These are phyloP conservation scores for Microtus ochrogaster DNA, from an alignment of 2,113 vertebrate genomes.

Conservation along the genomic window DNA sequence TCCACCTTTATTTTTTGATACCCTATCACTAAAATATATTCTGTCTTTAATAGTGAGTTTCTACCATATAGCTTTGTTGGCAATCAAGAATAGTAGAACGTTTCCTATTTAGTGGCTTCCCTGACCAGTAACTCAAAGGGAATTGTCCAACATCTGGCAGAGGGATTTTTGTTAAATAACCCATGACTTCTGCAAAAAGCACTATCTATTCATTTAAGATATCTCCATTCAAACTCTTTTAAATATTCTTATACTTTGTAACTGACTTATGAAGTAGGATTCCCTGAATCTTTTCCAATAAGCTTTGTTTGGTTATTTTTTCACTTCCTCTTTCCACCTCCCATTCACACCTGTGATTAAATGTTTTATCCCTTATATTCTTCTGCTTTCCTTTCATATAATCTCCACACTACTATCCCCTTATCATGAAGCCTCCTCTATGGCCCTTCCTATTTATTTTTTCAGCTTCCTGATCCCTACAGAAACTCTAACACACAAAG, in stretches of 20 bases:
- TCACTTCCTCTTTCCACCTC: accelerated
- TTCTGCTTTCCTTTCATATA: background rate
- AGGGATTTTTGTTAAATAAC: background rate
- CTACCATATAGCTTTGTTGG: background rate
- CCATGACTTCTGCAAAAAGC: background rate
- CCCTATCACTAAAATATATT: background rate
- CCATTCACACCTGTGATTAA: background rate
- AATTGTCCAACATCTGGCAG: background rate
- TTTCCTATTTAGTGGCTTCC: no score
- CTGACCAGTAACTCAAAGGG: background rate
- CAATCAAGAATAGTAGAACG: background rate
- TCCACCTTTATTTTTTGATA: background rate
- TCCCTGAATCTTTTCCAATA: background rate
- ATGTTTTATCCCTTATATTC: background rate
- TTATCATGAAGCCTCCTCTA: background rate
- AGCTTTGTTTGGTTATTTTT: background rate
- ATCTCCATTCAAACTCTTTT: background rate
- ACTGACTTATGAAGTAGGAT: background rate
- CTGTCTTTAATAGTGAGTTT: background rate
- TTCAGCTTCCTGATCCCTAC: background rate
- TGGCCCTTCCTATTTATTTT: no score
- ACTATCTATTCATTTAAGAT: background rate
- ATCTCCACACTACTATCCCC: no score
- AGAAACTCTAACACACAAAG: background rate
- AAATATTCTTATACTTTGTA: background rate